Evolutionary conservation across 2,888 invertebrate species (phyloP).

Genomic region (Heliconius cydno): DNA sequence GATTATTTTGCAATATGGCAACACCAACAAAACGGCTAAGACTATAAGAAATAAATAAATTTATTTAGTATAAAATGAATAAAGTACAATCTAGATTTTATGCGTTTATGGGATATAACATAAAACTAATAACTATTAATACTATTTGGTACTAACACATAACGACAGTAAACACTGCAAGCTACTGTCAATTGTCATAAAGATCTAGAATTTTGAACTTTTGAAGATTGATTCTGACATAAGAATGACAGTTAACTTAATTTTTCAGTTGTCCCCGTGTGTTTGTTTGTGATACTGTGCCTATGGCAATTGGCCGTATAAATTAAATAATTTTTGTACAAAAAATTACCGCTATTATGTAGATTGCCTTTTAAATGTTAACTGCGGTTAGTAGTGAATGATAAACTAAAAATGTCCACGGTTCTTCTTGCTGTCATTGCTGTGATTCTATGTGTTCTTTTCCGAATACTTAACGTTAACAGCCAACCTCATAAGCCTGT

Average conservation of each 20-base stretch:
- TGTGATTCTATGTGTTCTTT: constrained; percentile 91
- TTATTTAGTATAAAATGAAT: no score
- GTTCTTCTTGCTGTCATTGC: constrained; percentile 91
- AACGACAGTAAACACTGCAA: background rate
- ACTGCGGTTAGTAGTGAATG: constrained; percentile 42
- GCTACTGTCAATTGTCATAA: constrained; percentile 1
- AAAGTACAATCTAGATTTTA: no score
- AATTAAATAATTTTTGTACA: constrained; percentile 50
- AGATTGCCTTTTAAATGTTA: constrained; percentile 54
- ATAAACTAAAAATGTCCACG: constrained; percentile 86
- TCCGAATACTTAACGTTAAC: constrained; percentile 92
- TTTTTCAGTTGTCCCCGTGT: constrained; percentile 35
- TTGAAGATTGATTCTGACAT: constrained; percentile 8
- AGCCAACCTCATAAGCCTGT: constrained; percentile 91
- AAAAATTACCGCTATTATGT: constrained; percentile 67
- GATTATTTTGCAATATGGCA: no score
- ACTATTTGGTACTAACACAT: background rate
- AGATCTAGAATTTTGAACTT: constrained; percentile 2
- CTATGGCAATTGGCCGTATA: constrained; percentile 53
- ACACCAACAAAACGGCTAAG: no score
- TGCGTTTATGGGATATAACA: no score
- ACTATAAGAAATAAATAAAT: no score
- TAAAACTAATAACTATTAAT: no score
- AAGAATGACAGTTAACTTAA: constrained; percentile 1
- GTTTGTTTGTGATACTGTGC: constrained; percentile 49